Conservation (phyloP, 1,140 invertebrate genomes). For the Penaeus japonicus region DNA sequence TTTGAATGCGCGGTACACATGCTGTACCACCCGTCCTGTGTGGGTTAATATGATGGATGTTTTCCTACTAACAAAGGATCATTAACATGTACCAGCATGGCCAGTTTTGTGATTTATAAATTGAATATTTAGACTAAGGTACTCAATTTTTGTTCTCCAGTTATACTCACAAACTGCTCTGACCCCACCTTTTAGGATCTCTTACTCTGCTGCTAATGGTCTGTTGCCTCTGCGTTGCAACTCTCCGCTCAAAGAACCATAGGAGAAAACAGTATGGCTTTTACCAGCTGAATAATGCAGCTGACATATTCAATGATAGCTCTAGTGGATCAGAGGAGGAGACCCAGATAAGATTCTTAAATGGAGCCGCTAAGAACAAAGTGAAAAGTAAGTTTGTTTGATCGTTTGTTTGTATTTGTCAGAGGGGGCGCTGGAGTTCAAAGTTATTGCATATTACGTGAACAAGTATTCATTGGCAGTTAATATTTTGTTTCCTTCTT, state of each 20-base stretch:
- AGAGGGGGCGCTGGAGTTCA: not conserved
- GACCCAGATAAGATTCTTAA: not conserved
- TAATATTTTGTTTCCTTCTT: not conserved
- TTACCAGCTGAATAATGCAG: slow-evolving; percentile 31
- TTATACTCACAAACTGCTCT: not conserved
- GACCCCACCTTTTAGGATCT: slow-evolving; percentile 21
- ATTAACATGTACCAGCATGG: too few species aligned
- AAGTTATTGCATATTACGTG: too few species aligned
- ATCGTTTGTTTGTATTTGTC: not conserved
- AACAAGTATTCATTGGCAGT: not conserved
- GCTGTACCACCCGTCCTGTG: too few species aligned
- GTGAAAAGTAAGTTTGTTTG: slow-evolving; percentile 38
- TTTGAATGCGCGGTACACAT: too few species aligned
- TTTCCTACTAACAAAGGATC: too few species aligned
- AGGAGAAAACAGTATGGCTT: slow-evolving; percentile 40
- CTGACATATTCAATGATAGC: slow-evolving; percentile 45
- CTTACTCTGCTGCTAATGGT: slow-evolving; percentile 28
- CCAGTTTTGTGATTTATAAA: not conserved
- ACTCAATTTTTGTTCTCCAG: not conserved
- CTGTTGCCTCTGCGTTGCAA: slow-evolving; percentile 33
- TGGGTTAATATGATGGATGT: too few species aligned
- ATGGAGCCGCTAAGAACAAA: slow-evolving; percentile 2
- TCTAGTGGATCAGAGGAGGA: slow-evolving; percentile 41
- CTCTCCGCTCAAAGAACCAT: slow-evolving; percentile 15
- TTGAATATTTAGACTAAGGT: not conserved